Base-by-base conservation (phyloP, 2,888 invertebrate genomes). In the Sinodicranocentrus sp. region DNA sequence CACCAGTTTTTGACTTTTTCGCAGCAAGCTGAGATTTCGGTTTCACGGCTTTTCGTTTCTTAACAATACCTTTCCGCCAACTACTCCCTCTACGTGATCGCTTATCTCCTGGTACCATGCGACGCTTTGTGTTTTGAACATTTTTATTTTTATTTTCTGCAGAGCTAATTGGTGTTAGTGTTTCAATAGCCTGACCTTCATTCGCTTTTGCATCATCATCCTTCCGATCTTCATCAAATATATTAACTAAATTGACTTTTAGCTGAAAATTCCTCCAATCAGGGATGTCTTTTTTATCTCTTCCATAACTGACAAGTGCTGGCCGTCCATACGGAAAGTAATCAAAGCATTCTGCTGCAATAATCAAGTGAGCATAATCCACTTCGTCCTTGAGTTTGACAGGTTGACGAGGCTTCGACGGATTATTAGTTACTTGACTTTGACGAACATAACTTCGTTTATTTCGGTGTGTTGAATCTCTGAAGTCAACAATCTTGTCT, bases 271-370 rank as follows among this genome's bases (percentile, higher is more conserved):
- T 68, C 6, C 87, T 48, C 87, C 87, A 87, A 52, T 88, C 88
- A 0, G 88, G 88, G 10, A 88, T 15, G 23, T 57, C 57, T 28
- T 39, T 33, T 8, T 72, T n/a, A 68, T 39, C 0, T 54, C 59
- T 10, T 72, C 76, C 23, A 33, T 21, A 59, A 17, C 17, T 15
- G 2, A 17, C 13, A 13, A 67, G 33, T 0, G 13, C 15, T 8
- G 33, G 48, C 70, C 79, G 57, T 1, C 33, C 57, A 68, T 87
- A 83, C 0, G 88, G 88, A 63, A 88, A 88, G 44, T 85, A 88
- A 23, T 83, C 65, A 6, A 61, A 59, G 54, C 86, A 86, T 0
- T 57, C 33, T 2, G 59, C 48, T 21, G 67, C 73, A 6, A 88
- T 85, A 3, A 52, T 54, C 3, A 86, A n/a, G 23, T 83, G 28